A percentile compares a stretch with the other conserved stretches of the same genome.
Evolutionary conservation across 2,797 vertebrate genomes (phyloP).

Genomic region (Pterois miles): DNA sequence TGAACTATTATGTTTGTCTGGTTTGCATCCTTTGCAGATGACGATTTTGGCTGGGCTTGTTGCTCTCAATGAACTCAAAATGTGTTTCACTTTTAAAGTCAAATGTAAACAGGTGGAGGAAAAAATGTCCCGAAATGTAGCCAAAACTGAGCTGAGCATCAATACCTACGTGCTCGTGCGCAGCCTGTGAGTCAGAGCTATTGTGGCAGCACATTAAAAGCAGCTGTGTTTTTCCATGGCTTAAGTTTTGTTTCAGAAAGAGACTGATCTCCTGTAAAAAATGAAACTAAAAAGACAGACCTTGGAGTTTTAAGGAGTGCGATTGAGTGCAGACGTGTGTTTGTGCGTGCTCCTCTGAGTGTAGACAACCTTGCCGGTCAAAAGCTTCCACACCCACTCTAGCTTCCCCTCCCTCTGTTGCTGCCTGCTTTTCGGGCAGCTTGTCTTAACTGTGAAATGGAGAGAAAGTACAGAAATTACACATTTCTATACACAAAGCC

Average conservation of each 20-base stretch:
- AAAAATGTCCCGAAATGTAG: background rate
- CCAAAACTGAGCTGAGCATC: constrained; percentile 6
- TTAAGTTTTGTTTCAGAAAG: constrained; percentile 26
- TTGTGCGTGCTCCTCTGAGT: constrained; percentile 1
- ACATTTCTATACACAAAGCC: constrained; percentile 12
- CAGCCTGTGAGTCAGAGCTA: constrained; percentile 35
- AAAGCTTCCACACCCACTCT: constrained; percentile 7
- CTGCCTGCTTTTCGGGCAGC: background rate
- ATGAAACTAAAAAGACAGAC: constrained; percentile 26
- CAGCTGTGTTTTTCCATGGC: constrained; percentile 58
- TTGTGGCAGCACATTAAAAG: constrained; percentile 42
- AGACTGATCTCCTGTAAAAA: constrained; percentile 20
- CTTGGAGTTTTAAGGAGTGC: background rate
- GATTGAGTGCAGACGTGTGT: constrained; percentile 15
- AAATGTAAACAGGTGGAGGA: constrained; percentile 2
- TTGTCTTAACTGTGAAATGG: constrained; percentile 25
- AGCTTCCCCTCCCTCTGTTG: background rate
- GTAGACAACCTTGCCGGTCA: constrained; percentile 20
- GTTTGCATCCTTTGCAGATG: constrained; percentile 1
- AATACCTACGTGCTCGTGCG: background rate
- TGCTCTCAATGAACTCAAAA: background rate
- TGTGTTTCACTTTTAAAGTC: background rate
- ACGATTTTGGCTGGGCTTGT: background rate
- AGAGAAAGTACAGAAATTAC: constrained; percentile 25
- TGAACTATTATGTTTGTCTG: background rate